Base-by-base conservation (phyloP, 2,797 vertebrate species). In the Myoxocephalus aenaeus region DNA sequence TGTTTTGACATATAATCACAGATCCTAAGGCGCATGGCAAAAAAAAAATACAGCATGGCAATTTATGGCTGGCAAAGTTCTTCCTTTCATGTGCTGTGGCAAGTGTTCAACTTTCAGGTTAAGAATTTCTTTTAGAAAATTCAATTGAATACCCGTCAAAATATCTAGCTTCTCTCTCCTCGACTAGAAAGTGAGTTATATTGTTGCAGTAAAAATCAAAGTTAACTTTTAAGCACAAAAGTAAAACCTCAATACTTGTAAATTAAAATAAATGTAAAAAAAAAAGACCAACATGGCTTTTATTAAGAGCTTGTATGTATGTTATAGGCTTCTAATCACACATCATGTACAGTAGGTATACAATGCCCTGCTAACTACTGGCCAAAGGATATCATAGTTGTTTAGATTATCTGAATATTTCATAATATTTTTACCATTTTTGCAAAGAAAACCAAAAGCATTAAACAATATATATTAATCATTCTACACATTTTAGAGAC, bases 1-100 rank as follows among this genome's bases (percentile, higher is more conserved):
- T 75, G 57, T 76, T 79, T 72, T 85, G 82, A 84, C 76, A 86
- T 54, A 54, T 81, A 75, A 83, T 84, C 73, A 70, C 42, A 57
- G 57, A 70, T 77, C 73, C 61, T n/a, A 7, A 65, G 77, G 50
- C 61, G 25, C 22, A 46, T 22, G 25, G 36, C 36, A 51, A 20
- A n/a, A 67, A 68, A 42, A 65, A 65, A 54, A 76, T 32, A 70
- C 48, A 67, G 68, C 64, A 40, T 6, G 7, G 51, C 54, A 65
- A 73, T 79, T 84, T 80, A 22, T 48, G 56, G 38, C 27, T 73
- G 73, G 76, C 46, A 77, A 69, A 65, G 48, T 65, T 77, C 0
- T 29, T 46, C 5, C 71, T 79, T 77, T 87, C 48, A 68, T 81
- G 65, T 72, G 40, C 53, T 36, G 22, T 79, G 77, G 81, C 59